Base-by-base conservation (phyloP, 1,140 invertebrate genomes). In the Oedothorax gibbosus region DNA sequence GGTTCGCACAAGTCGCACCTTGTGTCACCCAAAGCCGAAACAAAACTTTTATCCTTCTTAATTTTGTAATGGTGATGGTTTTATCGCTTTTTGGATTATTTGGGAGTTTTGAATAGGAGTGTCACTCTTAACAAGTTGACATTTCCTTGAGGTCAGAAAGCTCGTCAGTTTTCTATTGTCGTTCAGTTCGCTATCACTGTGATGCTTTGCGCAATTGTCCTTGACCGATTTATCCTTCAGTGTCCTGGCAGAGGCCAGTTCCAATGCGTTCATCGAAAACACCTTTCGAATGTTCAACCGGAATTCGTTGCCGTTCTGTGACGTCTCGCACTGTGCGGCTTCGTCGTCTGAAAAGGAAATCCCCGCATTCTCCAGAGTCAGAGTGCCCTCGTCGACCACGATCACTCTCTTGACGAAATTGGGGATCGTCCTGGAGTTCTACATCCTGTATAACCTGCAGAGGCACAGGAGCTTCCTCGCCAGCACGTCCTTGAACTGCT, bases 401-500 rank as follows among this genome's bases (percentile, higher is more conserved):
- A 73, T 83, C 5, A 20, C 62, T 12, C 81, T 65, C 20, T 21
- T 75, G 10, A 78, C 14, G 54, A 78, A 71, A 7, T 72, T 51
- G 0, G 64, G 51, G 10, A 77, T 53, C 12, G 11, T 51, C 8
- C 75, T 9, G 2, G 6, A 50, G 11, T 65, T 53, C 18, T n/a
- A 18, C 2, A 57, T 11, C 0, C 75, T 64, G 14, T 51, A 54
- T 0, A 21, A 56, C 57, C 51, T 73, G 57, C 62, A 65, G 2
- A 73, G 2, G 51, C 9, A 18, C 12, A 65, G 4, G 8, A 66
- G 8, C n/a, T 69, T 83, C 50, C 54, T 64, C 0, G 66, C 18
- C 1, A 85, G n/a, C 21, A 80, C 85, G 4, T 12, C 50, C 53
- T 85, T 85, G 68, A 86, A 85, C 49, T 73, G 21, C 12, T 69